A percentile compares a stretch with the other conserved stretches of the same genome.
Conservation (phyloP, 2,113 vertebrate species). For the Bubo bubo region DNA sequence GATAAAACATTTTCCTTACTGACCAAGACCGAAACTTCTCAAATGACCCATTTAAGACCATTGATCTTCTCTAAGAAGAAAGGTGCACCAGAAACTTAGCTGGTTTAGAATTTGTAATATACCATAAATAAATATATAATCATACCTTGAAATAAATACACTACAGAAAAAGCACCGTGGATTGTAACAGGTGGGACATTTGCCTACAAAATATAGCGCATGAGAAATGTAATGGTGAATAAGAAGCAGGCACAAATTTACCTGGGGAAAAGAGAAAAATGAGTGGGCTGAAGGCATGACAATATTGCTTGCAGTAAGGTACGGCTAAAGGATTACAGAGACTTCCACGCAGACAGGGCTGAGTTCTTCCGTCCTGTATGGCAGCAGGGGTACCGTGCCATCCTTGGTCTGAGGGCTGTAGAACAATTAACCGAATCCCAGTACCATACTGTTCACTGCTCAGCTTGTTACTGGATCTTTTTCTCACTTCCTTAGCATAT, state of each 20-base stretch:
- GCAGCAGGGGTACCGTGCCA: background rate
- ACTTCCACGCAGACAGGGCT: fast-evolving
- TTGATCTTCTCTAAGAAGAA: background rate
- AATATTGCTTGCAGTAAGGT: no score
- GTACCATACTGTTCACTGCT: background rate
- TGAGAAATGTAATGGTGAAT: background rate
- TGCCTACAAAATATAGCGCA: background rate
- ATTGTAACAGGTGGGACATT: background rate
- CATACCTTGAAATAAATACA: background rate
- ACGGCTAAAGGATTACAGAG: background rate
- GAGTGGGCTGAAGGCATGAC: background rate
- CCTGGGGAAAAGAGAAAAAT: background rate
- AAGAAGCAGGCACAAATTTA: background rate
- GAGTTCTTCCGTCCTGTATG: background rate
- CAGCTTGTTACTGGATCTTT: background rate
- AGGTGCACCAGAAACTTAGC: background rate
- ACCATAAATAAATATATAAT: background rate
- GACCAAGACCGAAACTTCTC: background rate
- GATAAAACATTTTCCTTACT: background rate
- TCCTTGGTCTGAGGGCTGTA: background rate
- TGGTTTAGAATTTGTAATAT: background rate
- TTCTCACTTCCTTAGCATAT: background rate
- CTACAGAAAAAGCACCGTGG: background rate
- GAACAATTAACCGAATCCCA: background rate
- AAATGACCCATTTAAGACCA: background rate